These are phyloP conservation scores for Chironomus tentans DNA, from an alignment of 2,888 invertebrate species.

Conservation along the genomic window DNA sequence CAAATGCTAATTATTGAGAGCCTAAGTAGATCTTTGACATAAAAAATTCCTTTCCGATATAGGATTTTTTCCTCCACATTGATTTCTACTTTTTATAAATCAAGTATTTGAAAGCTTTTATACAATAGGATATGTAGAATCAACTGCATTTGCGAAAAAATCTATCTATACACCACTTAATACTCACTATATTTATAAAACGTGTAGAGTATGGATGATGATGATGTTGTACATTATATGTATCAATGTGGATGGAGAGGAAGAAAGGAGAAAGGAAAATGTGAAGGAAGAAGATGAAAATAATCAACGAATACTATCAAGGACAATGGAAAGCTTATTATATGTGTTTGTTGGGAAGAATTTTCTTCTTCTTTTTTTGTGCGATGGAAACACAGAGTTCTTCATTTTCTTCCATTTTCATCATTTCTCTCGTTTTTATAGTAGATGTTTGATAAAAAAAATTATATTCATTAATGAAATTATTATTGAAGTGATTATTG, in stretches of 20 bases:
- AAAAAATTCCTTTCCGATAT: background rate
- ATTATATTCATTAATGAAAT: background rate
- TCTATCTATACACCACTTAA: no score
- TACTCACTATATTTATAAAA: no score
- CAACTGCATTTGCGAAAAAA: background rate
- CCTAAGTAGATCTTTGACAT: background rate
- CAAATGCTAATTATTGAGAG: background rate
- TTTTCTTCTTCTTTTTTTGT: background rate
- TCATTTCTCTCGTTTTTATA: background rate
- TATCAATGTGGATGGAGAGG: background rate
- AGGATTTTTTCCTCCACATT: no score
- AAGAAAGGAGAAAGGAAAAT: background rate
- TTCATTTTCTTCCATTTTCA: background rate
- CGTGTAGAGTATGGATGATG: background rate
- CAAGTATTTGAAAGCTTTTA: background rate
- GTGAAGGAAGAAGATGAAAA: background rate
- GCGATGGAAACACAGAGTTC: background rate
- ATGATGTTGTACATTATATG: background rate
- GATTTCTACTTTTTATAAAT: background rate
- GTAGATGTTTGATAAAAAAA: no score
- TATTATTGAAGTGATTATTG: background rate
- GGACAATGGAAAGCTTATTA: slow-evolving; percentile 3
- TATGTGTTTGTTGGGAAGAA: no score
- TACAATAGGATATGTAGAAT: background rate
- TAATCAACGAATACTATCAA: slow-evolving; percentile 2